Evolutionary conservation across 2,113 vertebrate species (phyloP).

Genomic region (Chaetodon auriga): DNA sequence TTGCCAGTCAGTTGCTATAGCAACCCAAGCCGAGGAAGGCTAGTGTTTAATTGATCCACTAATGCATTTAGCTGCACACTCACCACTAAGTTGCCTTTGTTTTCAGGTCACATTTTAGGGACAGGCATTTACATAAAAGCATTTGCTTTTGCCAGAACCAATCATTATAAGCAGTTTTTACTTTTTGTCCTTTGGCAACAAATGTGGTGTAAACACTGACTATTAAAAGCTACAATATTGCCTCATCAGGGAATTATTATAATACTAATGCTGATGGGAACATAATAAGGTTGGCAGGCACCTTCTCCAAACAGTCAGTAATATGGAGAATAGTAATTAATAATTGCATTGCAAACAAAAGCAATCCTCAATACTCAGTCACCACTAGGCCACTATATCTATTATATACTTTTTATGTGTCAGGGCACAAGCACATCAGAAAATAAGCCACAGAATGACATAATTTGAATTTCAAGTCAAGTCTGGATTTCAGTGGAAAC

Average conservation of each 20-base stretch:
- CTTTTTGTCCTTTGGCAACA: conserved; percentile 90
- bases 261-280: conserved; percentile 79
- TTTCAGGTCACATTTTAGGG: conserved; percentile 97
- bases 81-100: conserved; percentile 95
- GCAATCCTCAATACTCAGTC: conserved; percentile 59
- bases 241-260: conserved; percentile 85
- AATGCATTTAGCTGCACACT: conserved; percentile 95
- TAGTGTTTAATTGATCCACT: conserved; percentile 99
- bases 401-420: conserved; percentile 46
- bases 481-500: not conserved
- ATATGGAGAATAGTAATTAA: conserved; percentile 70
- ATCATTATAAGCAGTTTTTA: conserved; percentile 94
- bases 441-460: not conserved
- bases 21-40: conserved; percentile 88
- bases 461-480: no score
- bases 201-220: conserved; percentile 87
- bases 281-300: conserved; percentile 71
- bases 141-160: conserved; percentile 91
- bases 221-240: conserved; percentile 93
- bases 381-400: conserved; percentile 43
- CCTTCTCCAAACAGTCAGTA: conserved; percentile 64
- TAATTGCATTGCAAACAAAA: conserved; percentile 74
- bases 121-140: conserved; percentile 97
- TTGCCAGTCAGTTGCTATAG: conserved; percentile 88
- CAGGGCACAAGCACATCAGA: conserved; percentile 3